Evolutionary conservation across 2,113 vertebrate genomes (phyloP), one percentile per base, ranked within the genome.

Genomic region (Dunckerocampus dactyliophorus): DNA sequence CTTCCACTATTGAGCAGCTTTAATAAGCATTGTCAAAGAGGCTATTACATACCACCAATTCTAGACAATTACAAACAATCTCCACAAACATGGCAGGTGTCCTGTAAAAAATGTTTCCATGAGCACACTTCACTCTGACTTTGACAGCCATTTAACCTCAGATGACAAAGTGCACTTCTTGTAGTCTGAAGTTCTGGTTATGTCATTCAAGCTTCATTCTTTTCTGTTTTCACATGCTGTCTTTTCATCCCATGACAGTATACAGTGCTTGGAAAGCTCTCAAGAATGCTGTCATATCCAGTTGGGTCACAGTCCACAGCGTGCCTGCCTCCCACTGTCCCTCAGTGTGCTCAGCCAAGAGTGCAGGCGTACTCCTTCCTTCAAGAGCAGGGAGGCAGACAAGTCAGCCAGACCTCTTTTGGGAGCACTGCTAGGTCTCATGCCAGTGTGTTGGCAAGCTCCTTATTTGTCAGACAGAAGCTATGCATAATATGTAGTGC

Each of bases 201-300:
- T 14, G 11, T 43, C 39, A 12, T 14, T 43, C 12, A 0, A 13
- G 39, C 39, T 43, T 43, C 39, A 39, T 12, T 39, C 37, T 39
- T 14, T 43, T 43, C 12, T 43, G 14, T 3, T 12, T 43, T 14
- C 39, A 43, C 52, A 12, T 15, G 7, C 19, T 56, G 34, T 54
- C 14, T 54, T 16, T 21, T 20, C 39, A 42, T 6, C 37, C 4
- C 16, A 19, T 42, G 4, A 37, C 17, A 37, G 16, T 42, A 56
- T 56, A 56, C 37, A 43, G n/a, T 21, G 43, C 43, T 62, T 65
- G 77, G 82, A 89, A 89, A 88, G 74, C 70, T 84, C 58, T 63
- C n/a, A 82, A 70, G 83, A 82, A 87, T 87, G 86, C 81, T 47
- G 81, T 76, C 71, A 68, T 71, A 69, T 78, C 83, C 70, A 79